These are phyloP conservation scores for Hedya salicella DNA, from an alignment of 2,888 invertebrate species.

Conservation along the genomic window DNA sequence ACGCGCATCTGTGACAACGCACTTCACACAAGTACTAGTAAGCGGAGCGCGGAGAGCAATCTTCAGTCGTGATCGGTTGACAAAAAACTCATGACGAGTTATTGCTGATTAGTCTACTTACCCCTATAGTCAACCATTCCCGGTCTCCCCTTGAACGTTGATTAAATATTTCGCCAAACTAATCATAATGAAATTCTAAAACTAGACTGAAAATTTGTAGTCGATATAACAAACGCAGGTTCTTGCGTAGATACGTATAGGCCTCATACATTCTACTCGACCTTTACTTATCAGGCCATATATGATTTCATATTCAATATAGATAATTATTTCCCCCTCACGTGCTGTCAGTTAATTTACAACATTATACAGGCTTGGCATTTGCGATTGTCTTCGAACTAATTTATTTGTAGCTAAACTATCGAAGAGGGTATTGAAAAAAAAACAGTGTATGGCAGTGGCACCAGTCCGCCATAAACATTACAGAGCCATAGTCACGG, in stretches of 20 bases:
- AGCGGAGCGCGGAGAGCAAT: too few species aligned
- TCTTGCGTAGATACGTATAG: neutral
- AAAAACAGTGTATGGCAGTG: slow-evolving; percentile 13
- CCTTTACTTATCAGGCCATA: neutral
- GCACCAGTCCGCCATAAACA: slow-evolving; percentile 38
- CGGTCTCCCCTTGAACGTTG: too few species aligned
- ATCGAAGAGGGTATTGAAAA: slow-evolving; percentile 23
- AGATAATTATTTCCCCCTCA: slow-evolving; percentile 50
- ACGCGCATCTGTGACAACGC: too few species aligned
- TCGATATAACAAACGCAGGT: too few species aligned
- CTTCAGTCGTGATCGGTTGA: too few species aligned
- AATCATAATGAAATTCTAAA: neutral
- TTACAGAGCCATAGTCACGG: slow-evolving; percentile 23
- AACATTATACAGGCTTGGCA: slow-evolving; percentile 29
- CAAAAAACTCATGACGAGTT: too few species aligned
- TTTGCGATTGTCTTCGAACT: slow-evolving; percentile 23
- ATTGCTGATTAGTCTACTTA: too few species aligned
- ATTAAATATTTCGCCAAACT: neutral
- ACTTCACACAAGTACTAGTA: too few species aligned
- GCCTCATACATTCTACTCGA: neutral
- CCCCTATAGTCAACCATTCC: too few species aligned
- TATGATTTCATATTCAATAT: slow-evolving; percentile 20
- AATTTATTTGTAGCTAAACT: slow-evolving; percentile 19
- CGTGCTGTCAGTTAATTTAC: slow-evolving; percentile 22
- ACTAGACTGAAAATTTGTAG: too few species aligned